Conservation (phyloP, 2,888 invertebrate species). For the Melanchra persicariae region DNA sequence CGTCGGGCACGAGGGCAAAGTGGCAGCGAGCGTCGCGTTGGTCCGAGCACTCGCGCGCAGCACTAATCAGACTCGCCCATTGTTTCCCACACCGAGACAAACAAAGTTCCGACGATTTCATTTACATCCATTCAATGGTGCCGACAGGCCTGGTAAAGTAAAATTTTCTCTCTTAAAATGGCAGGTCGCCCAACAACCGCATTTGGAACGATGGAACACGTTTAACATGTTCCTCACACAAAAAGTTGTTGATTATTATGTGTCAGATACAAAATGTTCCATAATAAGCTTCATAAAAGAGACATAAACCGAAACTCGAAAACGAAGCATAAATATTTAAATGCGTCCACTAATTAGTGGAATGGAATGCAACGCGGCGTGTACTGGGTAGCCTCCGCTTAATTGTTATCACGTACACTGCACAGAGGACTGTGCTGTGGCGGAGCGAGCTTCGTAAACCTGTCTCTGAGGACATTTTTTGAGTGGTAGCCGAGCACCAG, state of each 20-base stretch:
- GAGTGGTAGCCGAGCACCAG: slow-evolving; percentile 52
- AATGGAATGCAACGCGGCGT: slow-evolving; percentile 67
- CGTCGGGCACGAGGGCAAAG: slow-evolving; percentile 45
- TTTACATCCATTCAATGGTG: slow-evolving; percentile 76
- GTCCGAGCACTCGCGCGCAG: slow-evolving; percentile 53
- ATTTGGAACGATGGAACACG: slow-evolving; percentile 61
- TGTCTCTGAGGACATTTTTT: slow-evolving; percentile 70
- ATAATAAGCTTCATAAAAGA: slow-evolving; percentile 70
- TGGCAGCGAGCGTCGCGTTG: slow-evolving; percentile 48
- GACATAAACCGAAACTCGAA: slow-evolving; percentile 69
- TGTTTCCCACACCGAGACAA: slow-evolving; percentile 79
- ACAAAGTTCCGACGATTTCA: slow-evolving; percentile 78
- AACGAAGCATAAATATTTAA: slow-evolving; percentile 68
- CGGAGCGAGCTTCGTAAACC: slow-evolving; percentile 68
- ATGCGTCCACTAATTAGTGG: slow-evolving; percentile 72
- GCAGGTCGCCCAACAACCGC: slow-evolving; percentile 56
- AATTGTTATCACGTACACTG: slow-evolving; percentile 70
- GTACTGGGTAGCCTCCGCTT: slow-evolving; percentile 62
- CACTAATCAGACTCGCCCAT: slow-evolving; percentile 78
- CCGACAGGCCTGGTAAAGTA: slow-evolving; percentile 59
- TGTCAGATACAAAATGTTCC: slow-evolving; percentile 62
- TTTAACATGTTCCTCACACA: slow-evolving; percentile 60
- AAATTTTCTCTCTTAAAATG: slow-evolving; percentile 68
- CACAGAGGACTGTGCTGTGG: slow-evolving; percentile 25
- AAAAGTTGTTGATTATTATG: slow-evolving; percentile 59